Evolutionary conservation across 2,797 vertebrate genomes (phyloP).

Genomic region (Steatocranus sp.): DNA sequence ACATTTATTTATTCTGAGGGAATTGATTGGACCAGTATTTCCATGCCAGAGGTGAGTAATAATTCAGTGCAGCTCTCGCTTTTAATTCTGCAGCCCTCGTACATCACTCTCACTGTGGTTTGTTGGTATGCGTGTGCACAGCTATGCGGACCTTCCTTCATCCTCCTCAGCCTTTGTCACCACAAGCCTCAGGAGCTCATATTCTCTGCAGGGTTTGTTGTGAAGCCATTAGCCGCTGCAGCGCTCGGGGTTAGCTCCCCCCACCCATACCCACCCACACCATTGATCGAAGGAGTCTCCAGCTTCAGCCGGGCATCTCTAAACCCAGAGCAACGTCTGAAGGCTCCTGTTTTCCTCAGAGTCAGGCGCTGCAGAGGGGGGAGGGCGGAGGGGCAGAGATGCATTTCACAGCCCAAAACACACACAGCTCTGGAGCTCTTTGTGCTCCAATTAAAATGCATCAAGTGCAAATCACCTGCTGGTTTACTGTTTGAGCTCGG

Average conservation of each 20-base stretch:
- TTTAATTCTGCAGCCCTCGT: conserved; percentile 11
- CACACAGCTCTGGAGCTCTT: not conserved
- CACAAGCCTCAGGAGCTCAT: not conserved
- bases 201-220: conserved; percentile 26
- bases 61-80: conserved; percentile 12
- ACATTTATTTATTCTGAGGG: conserved; percentile 25
- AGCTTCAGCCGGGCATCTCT: not conserved
- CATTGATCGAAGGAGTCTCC: conserved; percentile 9
- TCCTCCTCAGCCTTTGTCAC: not conserved
- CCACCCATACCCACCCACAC: not conserved
- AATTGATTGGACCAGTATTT: conserved; percentile 32
- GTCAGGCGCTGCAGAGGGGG: not conserved
- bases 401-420: not conserved
- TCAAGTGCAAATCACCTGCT: conserved; percentile 51
- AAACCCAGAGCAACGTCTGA: not conserved
- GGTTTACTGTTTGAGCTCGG: conserved; percentile 22
- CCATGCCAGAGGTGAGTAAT: conserved; percentile 4
- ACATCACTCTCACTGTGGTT: not conserved
- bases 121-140: conserved; percentile 5
- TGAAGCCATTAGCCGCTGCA: conserved; percentile 33
- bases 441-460: conserved; percentile 45
- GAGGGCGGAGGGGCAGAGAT: not conserved
- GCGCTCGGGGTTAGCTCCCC: conserved; percentile 4
- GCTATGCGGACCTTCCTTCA: not conserved
- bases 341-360: conserved; percentile 15